These are phyloP conservation scores for Darevskia nairensis DNA, from an alignment of 2,797 vertebrate species.

Conservation along the genomic window DNA sequence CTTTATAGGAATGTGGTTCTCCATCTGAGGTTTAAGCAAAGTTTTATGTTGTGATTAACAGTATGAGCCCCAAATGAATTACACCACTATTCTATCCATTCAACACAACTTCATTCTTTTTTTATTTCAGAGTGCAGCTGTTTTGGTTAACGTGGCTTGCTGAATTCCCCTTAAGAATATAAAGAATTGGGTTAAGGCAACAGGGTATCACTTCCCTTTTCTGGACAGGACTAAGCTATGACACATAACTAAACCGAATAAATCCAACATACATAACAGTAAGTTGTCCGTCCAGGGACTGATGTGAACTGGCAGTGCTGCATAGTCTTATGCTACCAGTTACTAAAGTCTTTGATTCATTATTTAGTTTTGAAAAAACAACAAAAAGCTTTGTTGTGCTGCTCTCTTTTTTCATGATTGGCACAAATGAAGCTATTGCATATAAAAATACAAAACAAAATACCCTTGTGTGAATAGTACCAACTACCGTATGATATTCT, in stretches of 20 bases:
- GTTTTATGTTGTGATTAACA: not conserved
- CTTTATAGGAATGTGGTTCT: not conserved
- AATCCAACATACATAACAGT: not conserved
- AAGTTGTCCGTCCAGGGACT: not conserved
- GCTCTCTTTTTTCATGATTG: not conserved
- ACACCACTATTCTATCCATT: no score
- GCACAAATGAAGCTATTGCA: not conserved
- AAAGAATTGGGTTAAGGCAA: conserved; percentile 5
- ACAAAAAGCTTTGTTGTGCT: not conserved
- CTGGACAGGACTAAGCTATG: not conserved
- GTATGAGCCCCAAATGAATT: not conserved
- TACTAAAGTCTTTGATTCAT: not conserved
- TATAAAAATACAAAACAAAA: not conserved
- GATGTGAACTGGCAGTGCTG: not conserved
- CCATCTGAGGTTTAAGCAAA: not conserved
- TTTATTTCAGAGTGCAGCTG: conserved; percentile 4
- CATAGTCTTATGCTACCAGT: not conserved
- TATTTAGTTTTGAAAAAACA: not conserved
- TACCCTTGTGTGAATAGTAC: no score
- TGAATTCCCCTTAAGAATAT: conserved; percentile 13
- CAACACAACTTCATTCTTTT: not conserved
- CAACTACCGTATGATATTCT: not conserved
- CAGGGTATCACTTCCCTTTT: conserved; percentile 5
- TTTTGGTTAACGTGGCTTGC: conserved; percentile 10
- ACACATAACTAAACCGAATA: not conserved